Evolutionary conservation across 2,797 vertebrate species (phyloP).

Genomic region (Protosalanx chinensis): DNA sequence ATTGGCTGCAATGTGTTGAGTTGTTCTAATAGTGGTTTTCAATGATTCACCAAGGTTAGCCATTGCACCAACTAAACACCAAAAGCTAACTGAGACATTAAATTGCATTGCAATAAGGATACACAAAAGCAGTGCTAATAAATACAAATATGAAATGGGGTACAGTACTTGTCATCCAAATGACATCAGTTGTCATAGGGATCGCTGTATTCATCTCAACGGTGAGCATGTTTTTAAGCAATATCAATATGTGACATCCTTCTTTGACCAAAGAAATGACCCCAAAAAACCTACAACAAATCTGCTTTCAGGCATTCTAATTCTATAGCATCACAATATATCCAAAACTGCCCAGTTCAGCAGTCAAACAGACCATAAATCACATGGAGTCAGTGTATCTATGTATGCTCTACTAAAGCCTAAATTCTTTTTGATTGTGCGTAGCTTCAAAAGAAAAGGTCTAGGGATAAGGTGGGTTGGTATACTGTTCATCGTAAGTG

Average conservation of each 20-base stretch:
- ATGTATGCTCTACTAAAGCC: slow-evolving; percentile 32
- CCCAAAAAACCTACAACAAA: slow-evolving; percentile 34
- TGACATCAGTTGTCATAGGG: slow-evolving; percentile 42
- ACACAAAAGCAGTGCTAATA: slow-evolving; percentile 37
- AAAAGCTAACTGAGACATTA: slow-evolving; percentile 51
- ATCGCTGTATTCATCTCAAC: slow-evolving; percentile 50
- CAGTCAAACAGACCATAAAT: slow-evolving; percentile 28
- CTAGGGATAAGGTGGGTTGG: slow-evolving; percentile 46
- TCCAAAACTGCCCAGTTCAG: slow-evolving; percentile 52
- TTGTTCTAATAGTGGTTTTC: slow-evolving; percentile 32
- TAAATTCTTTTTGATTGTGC: slow-evolving; percentile 72
- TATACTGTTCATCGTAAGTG: slow-evolving; percentile 68
- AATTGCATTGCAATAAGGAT: slow-evolving; percentile 54
- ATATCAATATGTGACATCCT: slow-evolving; percentile 57
- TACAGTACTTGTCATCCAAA: slow-evolving; percentile 44
- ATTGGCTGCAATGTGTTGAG: slow-evolving; percentile 40
- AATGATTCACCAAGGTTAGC: slow-evolving; percentile 56
- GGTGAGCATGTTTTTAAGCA: slow-evolving; percentile 26
- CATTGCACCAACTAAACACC: slow-evolving; percentile 53
- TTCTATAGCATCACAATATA: slow-evolving; percentile 39
- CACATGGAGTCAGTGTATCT: slow-evolving; percentile 45
- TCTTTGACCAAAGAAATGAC: slow-evolving; percentile 19
- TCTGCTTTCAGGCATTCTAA: slow-evolving; percentile 34
- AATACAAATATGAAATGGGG: slow-evolving; percentile 17
- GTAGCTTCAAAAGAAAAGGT: slow-evolving; percentile 64